Base-by-base conservation (phyloP, 2,797 vertebrate genomes). In the Arnoldichthys spilopterus region DNA sequence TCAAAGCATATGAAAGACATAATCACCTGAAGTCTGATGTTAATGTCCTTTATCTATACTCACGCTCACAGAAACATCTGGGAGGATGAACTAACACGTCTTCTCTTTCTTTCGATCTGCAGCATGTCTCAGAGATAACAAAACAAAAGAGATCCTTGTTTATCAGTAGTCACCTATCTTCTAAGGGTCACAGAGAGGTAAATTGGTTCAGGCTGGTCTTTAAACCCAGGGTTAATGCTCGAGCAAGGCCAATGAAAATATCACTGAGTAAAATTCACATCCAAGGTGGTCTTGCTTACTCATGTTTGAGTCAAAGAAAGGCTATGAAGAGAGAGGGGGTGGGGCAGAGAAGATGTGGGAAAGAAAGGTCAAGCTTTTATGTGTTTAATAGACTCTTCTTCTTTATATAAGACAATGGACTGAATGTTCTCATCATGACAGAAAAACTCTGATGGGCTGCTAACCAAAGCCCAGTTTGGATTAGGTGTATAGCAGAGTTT, bases 231-330 rank as follows among this genome's bases (percentile, higher is more conserved):
- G 22, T 34, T 61, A 67, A 30, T 18, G 9, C 34, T 73, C 22
- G 54, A 71, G 74, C 66, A 75, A 71, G 53, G 64, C 77, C 59
- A 69, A 74, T 13, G 59, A 63, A 40, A 30, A 74, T 40, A n/a
- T 68, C 49, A 16, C 34, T 74, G 59, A n/a, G 72, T 82, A 63
- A 63, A 74, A 69, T 63, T 62, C 47, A 82, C 18, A 56, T 64
- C 56, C 74, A 49, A 66, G 76, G 81, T 78, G 78, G 74, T 76
- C 73, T 77, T 80, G 69, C 63, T 72, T 58, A 58, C 69, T 76
- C 62, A 47, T 77, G 70, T 45, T 64, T 77, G 26, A 37, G 64
- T 26, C 66, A 70, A 74, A 70, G 56, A 76, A 63, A 74, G 49
- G 54, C 86, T 83, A 34, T 86, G 67, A 32, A 49, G 63, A 66